These are phyloP conservation scores for Gopherus flavomarginatus DNA, from an alignment of 2,113 vertebrate genomes.

Conservation along the genomic window DNA sequence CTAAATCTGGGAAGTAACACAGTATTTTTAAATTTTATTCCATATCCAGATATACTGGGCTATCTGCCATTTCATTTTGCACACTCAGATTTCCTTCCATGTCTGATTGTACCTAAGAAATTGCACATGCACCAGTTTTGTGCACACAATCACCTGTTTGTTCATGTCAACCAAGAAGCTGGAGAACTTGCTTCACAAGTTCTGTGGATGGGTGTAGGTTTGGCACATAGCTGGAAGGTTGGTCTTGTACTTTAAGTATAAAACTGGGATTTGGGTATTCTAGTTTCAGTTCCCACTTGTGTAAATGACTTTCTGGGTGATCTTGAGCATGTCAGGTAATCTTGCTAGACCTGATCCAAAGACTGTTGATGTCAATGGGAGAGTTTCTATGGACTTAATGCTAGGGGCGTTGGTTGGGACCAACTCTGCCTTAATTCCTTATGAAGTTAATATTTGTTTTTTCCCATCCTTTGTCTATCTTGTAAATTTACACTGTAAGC, in stretches of 20 bases:
- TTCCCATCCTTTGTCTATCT: background rate
- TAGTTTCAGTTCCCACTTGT: background rate
- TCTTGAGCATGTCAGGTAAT: background rate
- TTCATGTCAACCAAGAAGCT: background rate
- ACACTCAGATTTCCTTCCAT: rapidly evolving
- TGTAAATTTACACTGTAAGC: background rate
- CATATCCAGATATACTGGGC: background rate
- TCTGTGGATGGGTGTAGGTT: background rate
- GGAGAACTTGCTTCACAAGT: background rate
- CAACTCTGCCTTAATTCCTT: background rate
- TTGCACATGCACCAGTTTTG: background rate
- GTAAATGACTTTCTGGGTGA: background rate
- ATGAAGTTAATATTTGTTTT: rapidly evolving
- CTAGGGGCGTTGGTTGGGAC: background rate
- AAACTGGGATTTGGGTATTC: background rate
- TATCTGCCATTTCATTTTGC: background rate
- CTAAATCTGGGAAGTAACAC: background rate
- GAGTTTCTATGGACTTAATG: background rate
- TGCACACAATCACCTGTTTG: background rate
- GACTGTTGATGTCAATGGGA: background rate
- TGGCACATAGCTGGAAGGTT: background rate
- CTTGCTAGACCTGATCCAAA: background rate
- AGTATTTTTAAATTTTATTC: background rate
- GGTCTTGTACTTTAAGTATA: background rate
- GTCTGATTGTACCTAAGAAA: background rate